Conservation (phyloP, 2,797 vertebrate species). For the Tamandua tetradactyla region DNA sequence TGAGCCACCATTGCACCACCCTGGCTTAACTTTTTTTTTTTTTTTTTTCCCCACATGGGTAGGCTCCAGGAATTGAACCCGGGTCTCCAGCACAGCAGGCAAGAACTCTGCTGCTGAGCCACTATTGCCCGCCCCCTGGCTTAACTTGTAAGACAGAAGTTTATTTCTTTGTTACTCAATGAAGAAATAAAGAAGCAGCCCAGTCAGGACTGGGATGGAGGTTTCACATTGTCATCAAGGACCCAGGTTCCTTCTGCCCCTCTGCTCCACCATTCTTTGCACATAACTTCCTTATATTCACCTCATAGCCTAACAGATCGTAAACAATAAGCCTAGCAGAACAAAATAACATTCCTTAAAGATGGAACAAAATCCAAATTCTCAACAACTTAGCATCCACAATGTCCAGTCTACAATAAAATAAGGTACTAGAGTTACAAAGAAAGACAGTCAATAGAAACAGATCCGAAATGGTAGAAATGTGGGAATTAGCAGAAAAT, state of each 20-base stretch:
- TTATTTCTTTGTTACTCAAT: background rate
- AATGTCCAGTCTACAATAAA: background rate
- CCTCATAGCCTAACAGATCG: background rate
- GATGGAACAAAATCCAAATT: background rate
- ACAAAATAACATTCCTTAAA: constrained; percentile 5
- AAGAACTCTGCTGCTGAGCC: too few species aligned
- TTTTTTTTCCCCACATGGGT: too few species aligned
- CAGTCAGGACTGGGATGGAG: background rate
- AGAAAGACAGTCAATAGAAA: background rate
- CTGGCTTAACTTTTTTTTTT: too few species aligned
- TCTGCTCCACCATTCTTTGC: background rate
- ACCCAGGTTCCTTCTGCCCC: background rate
- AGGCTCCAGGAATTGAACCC: too few species aligned
- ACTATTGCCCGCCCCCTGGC: too few species aligned
- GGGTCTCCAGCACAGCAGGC: too few species aligned
- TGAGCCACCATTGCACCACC: too few species aligned
- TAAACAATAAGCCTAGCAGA: background rate
- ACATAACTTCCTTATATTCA: background rate
- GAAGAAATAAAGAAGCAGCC: background rate
- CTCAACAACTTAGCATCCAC: background rate
- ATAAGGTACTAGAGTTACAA: background rate
- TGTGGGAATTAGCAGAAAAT: background rate
- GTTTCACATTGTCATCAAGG: background rate
- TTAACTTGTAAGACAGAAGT: background rate
- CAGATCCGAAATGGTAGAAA: background rate